These are phyloP conservation scores for Carlito syrichta DNA, from an alignment of 2,113 vertebrate genomes.

Conservation along the genomic window DNA sequence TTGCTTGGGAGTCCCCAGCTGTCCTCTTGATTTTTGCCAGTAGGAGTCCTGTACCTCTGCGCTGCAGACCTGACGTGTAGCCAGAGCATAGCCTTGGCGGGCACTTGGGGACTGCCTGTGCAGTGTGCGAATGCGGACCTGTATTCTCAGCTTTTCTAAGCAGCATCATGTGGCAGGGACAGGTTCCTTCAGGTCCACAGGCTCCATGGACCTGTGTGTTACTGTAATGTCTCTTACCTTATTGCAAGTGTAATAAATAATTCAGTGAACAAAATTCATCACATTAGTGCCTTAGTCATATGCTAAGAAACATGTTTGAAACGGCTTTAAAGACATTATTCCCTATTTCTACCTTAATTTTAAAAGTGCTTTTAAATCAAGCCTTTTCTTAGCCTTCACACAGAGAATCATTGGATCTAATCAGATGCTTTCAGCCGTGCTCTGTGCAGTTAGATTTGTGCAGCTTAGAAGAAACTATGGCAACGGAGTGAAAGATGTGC, in stretches of 20 bases:
- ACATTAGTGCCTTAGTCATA: not conserved
- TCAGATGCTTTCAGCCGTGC: conserved; percentile 41
- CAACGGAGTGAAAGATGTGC: conserved; percentile 47
- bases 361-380: conserved; percentile 62
- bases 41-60: not conserved
- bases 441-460: conserved; percentile 44
- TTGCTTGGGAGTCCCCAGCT: not conserved
- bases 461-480: conserved; percentile 62
- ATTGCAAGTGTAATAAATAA: conserved; percentile 35
- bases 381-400: conserved; percentile 50
- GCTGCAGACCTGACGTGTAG: not conserved
- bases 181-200: not conserved
- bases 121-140: not conserved
- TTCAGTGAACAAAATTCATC: conserved; percentile 1
- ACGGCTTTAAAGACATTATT: conserved; percentile 20
- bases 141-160: not conserved
- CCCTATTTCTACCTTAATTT: conserved; percentile 47
- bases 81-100: not conserved
- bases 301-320: conserved; percentile 24
- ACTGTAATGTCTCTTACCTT: conserved; percentile 25
- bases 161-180: not conserved
- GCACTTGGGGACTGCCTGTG: not conserved
- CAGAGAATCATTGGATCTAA: conserved; percentile 57
- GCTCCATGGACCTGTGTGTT: not conserved
- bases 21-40: not conserved